Evolutionary conservation across 2,797 vertebrate genomes (phyloP).

Genomic region (Apogon talboti): DNA sequence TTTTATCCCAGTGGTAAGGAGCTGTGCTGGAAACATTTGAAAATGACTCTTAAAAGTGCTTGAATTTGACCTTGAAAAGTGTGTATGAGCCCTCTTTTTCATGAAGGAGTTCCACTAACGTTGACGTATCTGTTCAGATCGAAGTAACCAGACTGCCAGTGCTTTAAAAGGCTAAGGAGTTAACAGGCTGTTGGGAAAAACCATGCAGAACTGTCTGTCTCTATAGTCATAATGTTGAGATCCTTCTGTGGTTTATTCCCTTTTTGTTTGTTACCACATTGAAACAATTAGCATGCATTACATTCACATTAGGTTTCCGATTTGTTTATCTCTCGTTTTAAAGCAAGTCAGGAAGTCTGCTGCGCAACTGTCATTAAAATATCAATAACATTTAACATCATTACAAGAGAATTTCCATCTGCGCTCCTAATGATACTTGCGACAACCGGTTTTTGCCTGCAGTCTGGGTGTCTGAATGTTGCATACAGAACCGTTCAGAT

Average conservation of each 20-base stretch:
- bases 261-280: background rate
- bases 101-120: too few species aligned
- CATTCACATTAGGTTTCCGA: constrained; percentile 11
- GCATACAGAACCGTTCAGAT: background rate
- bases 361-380: background rate
- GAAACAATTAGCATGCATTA: constrained; percentile 11
- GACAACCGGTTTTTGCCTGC: background rate
- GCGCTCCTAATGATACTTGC: background rate
- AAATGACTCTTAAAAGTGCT: too few species aligned
- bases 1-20: too few species aligned
- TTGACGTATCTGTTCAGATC: too few species aligned
- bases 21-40: too few species aligned
- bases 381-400: constrained; percentile 15
- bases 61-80: too few species aligned
- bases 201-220: background rate
- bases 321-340: constrained; percentile 18
- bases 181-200: background rate
- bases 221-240: background rate
- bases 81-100: too few species aligned
- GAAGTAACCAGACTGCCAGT: too few species aligned
- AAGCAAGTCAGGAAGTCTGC: constrained; percentile 1
- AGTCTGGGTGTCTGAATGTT: background rate
- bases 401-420: constrained; percentile 1
- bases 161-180: background rate
- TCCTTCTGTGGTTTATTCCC: background rate